Evolutionary conservation across 2,797 vertebrate species (phyloP).

Genomic region (Phalanger gymnotis): DNA sequence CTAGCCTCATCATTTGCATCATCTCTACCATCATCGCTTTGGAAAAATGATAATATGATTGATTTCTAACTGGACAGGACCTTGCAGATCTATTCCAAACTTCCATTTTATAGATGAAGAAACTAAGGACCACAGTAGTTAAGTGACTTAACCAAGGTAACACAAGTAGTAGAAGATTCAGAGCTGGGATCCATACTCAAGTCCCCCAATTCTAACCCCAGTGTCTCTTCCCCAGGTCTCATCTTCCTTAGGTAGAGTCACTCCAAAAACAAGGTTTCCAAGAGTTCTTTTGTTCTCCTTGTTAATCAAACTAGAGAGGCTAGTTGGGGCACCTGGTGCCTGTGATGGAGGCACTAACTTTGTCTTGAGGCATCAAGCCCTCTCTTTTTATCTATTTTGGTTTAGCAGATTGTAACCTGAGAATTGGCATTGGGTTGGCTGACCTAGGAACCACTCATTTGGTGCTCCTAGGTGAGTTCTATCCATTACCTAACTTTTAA

Average conservation of each 20-base stretch:
- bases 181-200: background rate
- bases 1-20: background rate
- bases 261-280: background rate
- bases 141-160: background rate
- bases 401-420: conserved; percentile 23
- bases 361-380: background rate
- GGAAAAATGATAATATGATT: background rate
- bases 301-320: conserved; percentile 13
- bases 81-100: background rate
- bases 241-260: background rate
- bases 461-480: conserved; percentile 51
- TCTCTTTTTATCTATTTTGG: conserved; percentile 4
- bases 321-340: background rate
- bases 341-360: background rate
- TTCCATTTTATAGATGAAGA: background rate
- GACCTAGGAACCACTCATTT: conserved; percentile 55
- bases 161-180: background rate
- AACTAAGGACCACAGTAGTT: background rate
- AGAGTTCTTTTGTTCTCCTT: background rate
- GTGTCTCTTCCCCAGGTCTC: conserved; percentile 9
- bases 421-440: conserved; percentile 23
- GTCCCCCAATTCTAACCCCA: background rate
- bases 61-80: background rate
- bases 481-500: conserved; percentile 66
- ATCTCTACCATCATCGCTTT: background rate